phyloP scores from a whole-genome alignment of 2,113 vertebrate species.

The Xenotilapia caudafasciata region DNA sequence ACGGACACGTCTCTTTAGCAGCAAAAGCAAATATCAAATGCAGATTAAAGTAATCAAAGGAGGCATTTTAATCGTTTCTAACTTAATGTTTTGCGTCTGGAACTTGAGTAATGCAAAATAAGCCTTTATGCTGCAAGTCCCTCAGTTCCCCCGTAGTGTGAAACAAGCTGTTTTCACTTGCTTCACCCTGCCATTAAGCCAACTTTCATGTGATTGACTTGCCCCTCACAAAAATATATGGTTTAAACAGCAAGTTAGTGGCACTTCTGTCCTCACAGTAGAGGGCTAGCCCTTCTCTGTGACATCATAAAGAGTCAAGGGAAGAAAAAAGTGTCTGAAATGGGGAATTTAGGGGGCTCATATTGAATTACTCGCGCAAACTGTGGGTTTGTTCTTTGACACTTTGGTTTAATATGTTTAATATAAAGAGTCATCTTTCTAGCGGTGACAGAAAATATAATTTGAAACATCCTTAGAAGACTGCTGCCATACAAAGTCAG shows the following conservation, averaged over 20 bases:
- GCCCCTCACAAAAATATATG: not conserved
- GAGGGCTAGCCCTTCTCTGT: not conserved
- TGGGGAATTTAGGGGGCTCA: not conserved
- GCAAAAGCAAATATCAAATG: not conserved
- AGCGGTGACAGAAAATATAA: not conserved
- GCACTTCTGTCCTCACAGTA: not conserved
- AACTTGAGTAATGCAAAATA: not conserved
- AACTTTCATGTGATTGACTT: not conserved
- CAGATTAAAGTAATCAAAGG: not conserved
- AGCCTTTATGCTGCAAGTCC: not conserved
- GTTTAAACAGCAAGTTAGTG: not conserved
- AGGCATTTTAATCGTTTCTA: not conserved
- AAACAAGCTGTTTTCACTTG: not conserved
- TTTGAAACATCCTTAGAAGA: not conserved
- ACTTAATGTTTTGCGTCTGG: not conserved
- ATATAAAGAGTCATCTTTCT: not conserved
- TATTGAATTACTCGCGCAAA: not conserved
- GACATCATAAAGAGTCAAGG: not conserved
- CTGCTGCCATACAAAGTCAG: not conserved
- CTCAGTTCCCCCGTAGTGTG: not conserved
- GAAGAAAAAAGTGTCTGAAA: not conserved
- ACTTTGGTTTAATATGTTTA: not conserved
- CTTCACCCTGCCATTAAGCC: not conserved
- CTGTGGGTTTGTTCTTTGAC: not conserved
- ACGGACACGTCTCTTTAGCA: not conserved